Percentiles rank a stretch among this genome's conserved stretches.
Conservation (phyloP, 2,113 vertebrate genomes). For the Neogobius melanostomus region DNA sequence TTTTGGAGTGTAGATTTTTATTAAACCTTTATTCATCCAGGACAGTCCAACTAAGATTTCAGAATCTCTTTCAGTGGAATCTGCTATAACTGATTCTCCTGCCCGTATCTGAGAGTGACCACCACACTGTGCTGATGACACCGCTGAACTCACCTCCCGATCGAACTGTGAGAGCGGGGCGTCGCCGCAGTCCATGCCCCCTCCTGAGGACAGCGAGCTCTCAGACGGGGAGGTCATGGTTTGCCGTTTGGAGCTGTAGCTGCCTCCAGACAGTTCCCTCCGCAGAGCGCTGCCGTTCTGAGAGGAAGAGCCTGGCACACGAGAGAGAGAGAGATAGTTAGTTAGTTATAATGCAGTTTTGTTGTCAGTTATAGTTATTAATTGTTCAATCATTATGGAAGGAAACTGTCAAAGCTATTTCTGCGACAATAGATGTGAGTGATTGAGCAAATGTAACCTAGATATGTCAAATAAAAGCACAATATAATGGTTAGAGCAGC, state of each 20-base stretch:
- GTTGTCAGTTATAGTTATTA: neutral
- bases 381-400: too few relatives aligned
- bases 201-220: conserved; percentile 93
- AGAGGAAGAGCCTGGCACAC: conserved; percentile 81
- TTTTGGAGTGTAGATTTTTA: too few relatives aligned
- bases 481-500: neutral
- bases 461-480: neutral
- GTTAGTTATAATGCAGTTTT: neutral
- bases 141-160: conserved; percentile 83
- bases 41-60: too few relatives aligned
- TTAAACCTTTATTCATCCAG: too few relatives aligned
- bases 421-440: too few relatives aligned
- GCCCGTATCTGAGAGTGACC: neutral
- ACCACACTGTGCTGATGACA: neutral
- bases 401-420: too few relatives aligned
- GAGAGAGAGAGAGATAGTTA: neutral
- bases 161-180: conserved; percentile 90
- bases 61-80: too few relatives aligned
- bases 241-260: conserved; percentile 87
- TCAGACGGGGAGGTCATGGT: conserved; percentile 94
- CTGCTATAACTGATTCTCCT: neutral
- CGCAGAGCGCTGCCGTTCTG: conserved; percentile 94
- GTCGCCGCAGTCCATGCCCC: conserved; percentile 90
- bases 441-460: too few relatives aligned
- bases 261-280: conserved; percentile 90